These are phyloP conservation scores for Isaurus tuberculatus DNA, from an alignment of 92 coral and sea anemone genomes.

Conservation along the genomic window DNA sequence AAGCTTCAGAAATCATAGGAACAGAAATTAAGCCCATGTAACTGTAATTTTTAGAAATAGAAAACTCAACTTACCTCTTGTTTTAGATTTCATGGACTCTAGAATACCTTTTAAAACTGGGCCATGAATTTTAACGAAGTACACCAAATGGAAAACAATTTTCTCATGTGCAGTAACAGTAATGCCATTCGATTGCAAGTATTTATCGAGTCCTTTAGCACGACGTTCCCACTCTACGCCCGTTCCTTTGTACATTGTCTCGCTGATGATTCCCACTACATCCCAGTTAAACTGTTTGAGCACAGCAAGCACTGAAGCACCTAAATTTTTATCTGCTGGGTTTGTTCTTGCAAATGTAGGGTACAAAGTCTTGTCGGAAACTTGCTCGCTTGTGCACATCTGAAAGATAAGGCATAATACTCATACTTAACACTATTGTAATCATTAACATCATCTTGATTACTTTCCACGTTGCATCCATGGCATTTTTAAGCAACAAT, in stretches of 20 bases:
- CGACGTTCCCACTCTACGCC: conserved; percentile 66
- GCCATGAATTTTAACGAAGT: conserved; percentile 23
- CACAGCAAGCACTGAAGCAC: conserved; percentile 82
- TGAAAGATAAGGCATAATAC: conserved; percentile 9
- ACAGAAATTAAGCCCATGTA: too few relatives aligned
- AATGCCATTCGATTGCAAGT: conserved; percentile 62
- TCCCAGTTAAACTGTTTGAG: conserved; percentile 79
- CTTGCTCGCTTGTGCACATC: conserved; percentile 84
- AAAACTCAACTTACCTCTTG: conserved; percentile 81
- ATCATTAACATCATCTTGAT: neutral
- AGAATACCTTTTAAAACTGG: conserved; percentile 55
- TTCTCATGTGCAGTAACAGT: conserved; percentile 64
- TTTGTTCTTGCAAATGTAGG: conserved; percentile 95
- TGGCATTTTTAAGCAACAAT: too few relatives aligned
- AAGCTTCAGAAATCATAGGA: too few relatives aligned
- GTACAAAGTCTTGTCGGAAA: conserved; percentile 79
- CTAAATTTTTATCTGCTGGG: conserved; percentile 81
- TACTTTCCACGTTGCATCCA: neutral
- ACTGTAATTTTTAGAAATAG: too few relatives aligned
- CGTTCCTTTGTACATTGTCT: conserved; percentile 43
- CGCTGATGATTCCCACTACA: conserved; percentile 78
- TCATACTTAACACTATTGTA: neutral
- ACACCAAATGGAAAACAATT: conserved; percentile 46
- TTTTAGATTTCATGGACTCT: conserved; percentile 55
- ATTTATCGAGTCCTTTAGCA: conserved; percentile 61